Evolutionary conservation across 2,797 vertebrate genomes (phyloP), one percentile per base, ranked within the genome.

Genomic region (Meriones psammophilus): DNA sequence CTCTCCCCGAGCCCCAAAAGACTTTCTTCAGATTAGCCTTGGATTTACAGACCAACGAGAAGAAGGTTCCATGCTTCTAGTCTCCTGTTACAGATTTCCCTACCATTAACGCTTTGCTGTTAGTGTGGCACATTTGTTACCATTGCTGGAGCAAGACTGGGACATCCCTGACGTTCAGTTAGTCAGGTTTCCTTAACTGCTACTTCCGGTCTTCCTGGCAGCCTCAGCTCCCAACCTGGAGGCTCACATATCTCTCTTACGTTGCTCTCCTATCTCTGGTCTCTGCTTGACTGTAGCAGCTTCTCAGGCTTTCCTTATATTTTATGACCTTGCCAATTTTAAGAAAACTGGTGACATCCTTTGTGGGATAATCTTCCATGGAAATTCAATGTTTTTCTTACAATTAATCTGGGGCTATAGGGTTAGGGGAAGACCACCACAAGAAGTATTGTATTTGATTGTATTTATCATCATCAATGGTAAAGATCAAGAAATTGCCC

Each of bases 331-430:
- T 39, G n/a, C 28, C 60, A 73, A 3, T 74, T 94, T 77, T 39
- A 78, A 81, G 60, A 60, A 12, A 8, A 33, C 50, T 64, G 73
- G 39, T 66, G 33, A 88, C 28, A 46, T 76, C 36, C 84, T 91
- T 84, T 91, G 54, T 80, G 83, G 56, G 33, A 36, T 60, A 36
- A 77, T 39, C 9, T 56, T 39, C 73, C 50, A 13, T 26, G 73
- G 64, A 36, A 92, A 83, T 76, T 79, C 64, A 54, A 46, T 91
- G 33, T 50, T 79, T 94, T 88, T 80, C 64, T 91, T 92, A 71
- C 46, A 12, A 33, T 42, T 86, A n/a, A 92, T 80, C 13, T 42
- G 10, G 7, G 42, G 36, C 77, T 87, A 2, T 42, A 66, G 33
- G 33, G 54, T 92, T 93, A 4, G 1, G 24, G 56, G 54, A 84